phyloP scores from a whole-genome alignment of 1,140 invertebrate genomes.

The Hesperophylax magnus region DNA sequence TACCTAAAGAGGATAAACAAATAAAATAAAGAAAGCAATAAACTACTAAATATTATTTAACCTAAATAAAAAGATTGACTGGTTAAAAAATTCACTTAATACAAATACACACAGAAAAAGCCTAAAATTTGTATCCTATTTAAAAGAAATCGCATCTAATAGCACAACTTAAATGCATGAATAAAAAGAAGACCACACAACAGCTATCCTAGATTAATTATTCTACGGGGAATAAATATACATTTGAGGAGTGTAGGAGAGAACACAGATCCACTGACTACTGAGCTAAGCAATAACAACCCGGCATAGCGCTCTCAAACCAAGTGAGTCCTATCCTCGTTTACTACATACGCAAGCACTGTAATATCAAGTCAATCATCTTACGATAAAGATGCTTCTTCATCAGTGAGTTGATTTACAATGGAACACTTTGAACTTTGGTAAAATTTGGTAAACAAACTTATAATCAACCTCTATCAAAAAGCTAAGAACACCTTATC shows the following conservation, averaged over 20 bases:
- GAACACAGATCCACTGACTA: neutral
- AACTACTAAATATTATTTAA: no score
- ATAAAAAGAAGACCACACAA: neutral
- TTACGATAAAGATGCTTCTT: no score
- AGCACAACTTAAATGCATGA: neutral
- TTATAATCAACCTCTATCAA: no score
- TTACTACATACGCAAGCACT: no score
- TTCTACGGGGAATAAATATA: no score
- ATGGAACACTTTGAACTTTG: no score
- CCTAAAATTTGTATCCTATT: neutral
- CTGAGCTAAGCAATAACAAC: neutral
- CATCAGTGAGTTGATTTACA: no score
- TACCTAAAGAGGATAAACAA: no score
- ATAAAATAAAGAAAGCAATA: no score
- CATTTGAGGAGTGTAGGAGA: neutral
- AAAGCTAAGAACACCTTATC: no score
- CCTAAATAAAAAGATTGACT: neutral
- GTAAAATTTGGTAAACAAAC: neutral
- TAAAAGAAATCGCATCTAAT: neutral
- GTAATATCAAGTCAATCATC: no score
- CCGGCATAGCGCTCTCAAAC: neutral
- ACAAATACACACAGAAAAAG: neutral
- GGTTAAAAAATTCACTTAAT: neutral
- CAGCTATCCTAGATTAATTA: neutral
- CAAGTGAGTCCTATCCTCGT: neutral